Conservation (phyloP, 2,113 vertebrate species). For the Corythornis vintsioides region DNA sequence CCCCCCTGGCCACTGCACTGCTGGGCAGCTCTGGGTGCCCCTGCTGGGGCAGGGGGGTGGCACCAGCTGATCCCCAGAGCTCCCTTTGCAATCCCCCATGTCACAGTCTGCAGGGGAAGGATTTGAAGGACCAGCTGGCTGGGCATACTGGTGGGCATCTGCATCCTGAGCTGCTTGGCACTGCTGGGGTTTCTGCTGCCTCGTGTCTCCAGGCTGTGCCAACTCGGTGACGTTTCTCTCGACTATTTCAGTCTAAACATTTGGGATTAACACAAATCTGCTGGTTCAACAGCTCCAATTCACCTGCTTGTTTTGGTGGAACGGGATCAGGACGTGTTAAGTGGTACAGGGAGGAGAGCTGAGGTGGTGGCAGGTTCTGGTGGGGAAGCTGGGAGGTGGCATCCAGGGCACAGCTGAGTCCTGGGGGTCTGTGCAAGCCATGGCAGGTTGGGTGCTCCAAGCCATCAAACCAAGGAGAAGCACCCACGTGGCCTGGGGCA, state of each 20-base stretch:
- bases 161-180: slow-evolving; percentile 7
- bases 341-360: not conserved
- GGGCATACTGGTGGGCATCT: not conserved
- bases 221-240: not conserved
- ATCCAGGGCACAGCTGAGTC: not conserved
- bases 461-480: not conserved
- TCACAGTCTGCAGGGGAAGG: not conserved
- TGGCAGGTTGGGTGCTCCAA: not conserved
- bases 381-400: not conserved
- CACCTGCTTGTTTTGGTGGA: slow-evolving; percentile 21
- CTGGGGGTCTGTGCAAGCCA: not conserved
- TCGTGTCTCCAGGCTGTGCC: slow-evolving; percentile 14
- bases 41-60: too few species aligned
- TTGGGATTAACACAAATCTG: slow-evolving; percentile 1
- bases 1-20: too few species aligned
- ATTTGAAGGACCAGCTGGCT: not conserved
- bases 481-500: not conserved
- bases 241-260: slow-evolving; percentile 31
- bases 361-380: not conserved
- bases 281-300: slow-evolving; percentile 17
- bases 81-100: not conserved
- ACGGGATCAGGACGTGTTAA: not conserved
- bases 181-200: not conserved
- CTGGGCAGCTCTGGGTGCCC: not conserved
- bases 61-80: not conserved